Conservation (phyloP, 2,888 invertebrate species). For the Perizoma affinitatum region DNA sequence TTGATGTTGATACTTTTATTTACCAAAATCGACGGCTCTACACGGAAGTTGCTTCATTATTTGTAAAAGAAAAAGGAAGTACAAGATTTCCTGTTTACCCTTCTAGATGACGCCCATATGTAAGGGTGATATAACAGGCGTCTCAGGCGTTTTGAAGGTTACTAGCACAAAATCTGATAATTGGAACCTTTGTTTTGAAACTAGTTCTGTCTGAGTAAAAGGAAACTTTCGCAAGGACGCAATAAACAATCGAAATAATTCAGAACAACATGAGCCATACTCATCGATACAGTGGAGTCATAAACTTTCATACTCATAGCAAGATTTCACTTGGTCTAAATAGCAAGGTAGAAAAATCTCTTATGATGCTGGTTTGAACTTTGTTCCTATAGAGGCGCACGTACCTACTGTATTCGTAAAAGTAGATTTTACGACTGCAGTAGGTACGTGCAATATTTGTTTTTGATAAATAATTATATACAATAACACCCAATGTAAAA, state of each 20-base stretch:
- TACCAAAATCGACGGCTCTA: constrained; percentile 33
- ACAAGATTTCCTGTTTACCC: constrained; percentile 42
- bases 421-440: no score
- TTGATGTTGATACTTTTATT: constrained; percentile 13
- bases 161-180: constrained; percentile 26
- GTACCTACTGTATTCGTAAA: no score
- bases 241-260: constrained; percentile 30
- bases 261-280: constrained; percentile 27
- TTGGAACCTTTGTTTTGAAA: constrained; percentile 28
- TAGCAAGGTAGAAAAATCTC: no score
- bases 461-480: no score
- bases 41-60: constrained; percentile 36
- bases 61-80: constrained; percentile 32
- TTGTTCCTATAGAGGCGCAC: no score
- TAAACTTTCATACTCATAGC: constrained; percentile 26
- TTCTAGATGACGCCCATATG: constrained; percentile 37
- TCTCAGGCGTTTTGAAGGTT: constrained; percentile 36
- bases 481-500: no score
- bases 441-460: no score
- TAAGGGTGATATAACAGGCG: constrained; percentile 34
- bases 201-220: constrained; percentile 22
- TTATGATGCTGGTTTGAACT: no score
- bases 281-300: constrained; percentile 10
- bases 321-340: constrained; percentile 6
- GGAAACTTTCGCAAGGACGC: constrained; percentile 28